phyloP scores from a whole-genome alignment of 92 coral and sea anemone genomes.

The Heliopora coerulea region DNA sequence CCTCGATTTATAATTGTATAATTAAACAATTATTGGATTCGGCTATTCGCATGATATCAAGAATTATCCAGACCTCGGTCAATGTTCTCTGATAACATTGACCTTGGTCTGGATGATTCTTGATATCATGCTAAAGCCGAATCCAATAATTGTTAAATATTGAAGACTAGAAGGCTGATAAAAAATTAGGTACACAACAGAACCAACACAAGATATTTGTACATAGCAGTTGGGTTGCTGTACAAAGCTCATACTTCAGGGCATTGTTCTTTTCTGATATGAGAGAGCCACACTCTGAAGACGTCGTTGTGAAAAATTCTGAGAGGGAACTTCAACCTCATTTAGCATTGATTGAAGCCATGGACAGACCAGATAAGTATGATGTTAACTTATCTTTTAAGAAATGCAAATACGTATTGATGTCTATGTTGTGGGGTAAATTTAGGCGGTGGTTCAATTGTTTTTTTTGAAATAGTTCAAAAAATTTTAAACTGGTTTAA shows the following conservation, averaged over 20 bases:
- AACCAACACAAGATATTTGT: conserved; percentile 17
- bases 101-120: too few species aligned
- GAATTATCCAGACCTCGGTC: too few species aligned
- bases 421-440: conserved; percentile 12
- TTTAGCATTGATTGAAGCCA: conserved; percentile 30
- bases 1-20: too few species aligned
- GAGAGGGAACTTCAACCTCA: conserved; percentile 21
- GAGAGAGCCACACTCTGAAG: conserved; percentile 7
- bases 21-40: too few species aligned
- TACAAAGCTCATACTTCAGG: conserved; percentile 31
- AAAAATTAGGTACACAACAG: background rate
- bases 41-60: too few species aligned
- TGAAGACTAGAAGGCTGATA: background rate
- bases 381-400: conserved; percentile 21
- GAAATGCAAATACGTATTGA: conserved; percentile 30
- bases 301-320: conserved; percentile 21
- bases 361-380: conserved; percentile 28
- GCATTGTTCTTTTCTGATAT: conserved; percentile 28
- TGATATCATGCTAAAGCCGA: too few species aligned
- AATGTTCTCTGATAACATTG: too few species aligned
- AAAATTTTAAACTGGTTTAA: too few species aligned
- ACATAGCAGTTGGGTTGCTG: conserved; percentile 38
- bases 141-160: too few species aligned
- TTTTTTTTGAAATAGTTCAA: too few species aligned
- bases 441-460: too few species aligned